Base-by-base conservation (phyloP, 2,113 vertebrate species). In the Eidolon helvum region DNA sequence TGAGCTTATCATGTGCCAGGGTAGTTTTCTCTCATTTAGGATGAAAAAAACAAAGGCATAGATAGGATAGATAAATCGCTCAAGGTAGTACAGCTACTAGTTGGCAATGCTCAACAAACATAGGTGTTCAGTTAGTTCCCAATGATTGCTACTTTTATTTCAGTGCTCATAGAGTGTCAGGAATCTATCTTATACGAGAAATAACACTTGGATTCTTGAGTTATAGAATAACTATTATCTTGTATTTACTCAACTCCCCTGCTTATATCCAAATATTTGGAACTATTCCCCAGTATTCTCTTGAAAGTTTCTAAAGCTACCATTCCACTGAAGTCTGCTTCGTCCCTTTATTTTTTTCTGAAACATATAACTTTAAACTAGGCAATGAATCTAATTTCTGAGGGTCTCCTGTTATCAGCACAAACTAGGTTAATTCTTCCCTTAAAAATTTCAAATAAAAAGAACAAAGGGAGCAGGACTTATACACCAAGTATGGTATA, bases 281-380 rank as follows among this genome's bases (percentile, higher is more conserved):
- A 94, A 65, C 50, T 55, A 30, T 72, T 83, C 15, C 15, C 68
- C 45, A 68, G n/a, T 21, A 30, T 24, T 55, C 24, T 61, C 5
- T 38, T 71, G 72, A 96, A 75, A 43, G 6, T 72, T 48, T 75
- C 19, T 86, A 91, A 97, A 91, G 38, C 26, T 61, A 80, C 26
- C 61, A 74, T 77, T 85, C 35, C 19, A 86, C 18, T 55, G 26
- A 5, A 43, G 4, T 7, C 48, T 79, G 24, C 4, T 79, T 86
- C 69, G 83, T 90, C 66, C 72, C 7, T 78, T 22, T 55, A 3
- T 89, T 89, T 93, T 93, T 93, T 89, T 85, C 43, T 94, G 45
- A 89, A 96, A 89, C 12, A 48, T 43, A 26, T 14, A 85, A 3
- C 50, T 48, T 95, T 79, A 16, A 63, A 28, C 22, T 59, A 91